These are phyloP conservation scores for Spea hammondii DNA, from an alignment of 2,797 vertebrate species.

Conservation along the genomic window DNA sequence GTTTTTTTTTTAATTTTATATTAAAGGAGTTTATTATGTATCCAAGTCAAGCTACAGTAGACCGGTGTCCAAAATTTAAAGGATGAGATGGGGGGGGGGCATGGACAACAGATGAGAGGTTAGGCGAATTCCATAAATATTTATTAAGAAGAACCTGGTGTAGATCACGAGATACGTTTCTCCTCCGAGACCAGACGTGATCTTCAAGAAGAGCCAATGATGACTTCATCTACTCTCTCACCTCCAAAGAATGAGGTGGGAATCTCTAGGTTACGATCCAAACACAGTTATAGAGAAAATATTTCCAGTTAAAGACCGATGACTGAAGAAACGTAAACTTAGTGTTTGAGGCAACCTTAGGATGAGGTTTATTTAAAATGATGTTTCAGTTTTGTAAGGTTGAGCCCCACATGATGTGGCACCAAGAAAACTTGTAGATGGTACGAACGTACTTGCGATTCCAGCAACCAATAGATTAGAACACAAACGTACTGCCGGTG, in stretches of 20 bases:
- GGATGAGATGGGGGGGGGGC: not conserved
- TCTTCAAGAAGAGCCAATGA: slow-evolving; percentile 15
- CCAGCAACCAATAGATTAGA: no score
- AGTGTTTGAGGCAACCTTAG: no score
- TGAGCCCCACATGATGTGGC: no score
- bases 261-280: slow-evolving; percentile 16
- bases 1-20: no score
- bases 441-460: no score
- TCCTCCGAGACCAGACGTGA: slow-evolving; percentile 12
- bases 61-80: not conserved
- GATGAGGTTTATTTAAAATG: no score
- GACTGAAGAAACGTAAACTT: fast-evolving
- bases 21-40: no score
- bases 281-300: not conserved
- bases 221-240: slow-evolving; percentile 19
- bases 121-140: not conserved
- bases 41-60: no score
- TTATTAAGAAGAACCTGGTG: not conserved
- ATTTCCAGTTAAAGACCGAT: no score
- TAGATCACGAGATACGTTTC: slow-evolving; percentile 4
- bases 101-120: not conserved
- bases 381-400: no score
- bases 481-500: no score
- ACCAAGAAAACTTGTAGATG: no score
- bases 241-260: slow-evolving; percentile 2